These are phyloP conservation scores for Syngnathus scovelli DNA, from an alignment of 2,113 vertebrate genomes.

Conservation along the genomic window DNA sequence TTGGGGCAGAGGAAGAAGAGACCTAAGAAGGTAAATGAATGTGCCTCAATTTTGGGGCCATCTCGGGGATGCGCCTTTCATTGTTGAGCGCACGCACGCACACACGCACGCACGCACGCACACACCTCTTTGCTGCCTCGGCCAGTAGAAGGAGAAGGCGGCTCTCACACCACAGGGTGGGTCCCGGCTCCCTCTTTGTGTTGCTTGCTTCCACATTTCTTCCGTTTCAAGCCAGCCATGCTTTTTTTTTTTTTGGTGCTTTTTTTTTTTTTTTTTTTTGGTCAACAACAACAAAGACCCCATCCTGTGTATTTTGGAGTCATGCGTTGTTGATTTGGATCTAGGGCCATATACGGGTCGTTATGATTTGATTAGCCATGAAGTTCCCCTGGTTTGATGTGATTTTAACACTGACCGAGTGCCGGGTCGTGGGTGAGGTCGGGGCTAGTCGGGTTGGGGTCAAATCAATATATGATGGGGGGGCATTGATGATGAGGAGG, in stretches of 20 bases:
- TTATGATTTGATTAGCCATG: not conserved
- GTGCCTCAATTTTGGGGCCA: no score
- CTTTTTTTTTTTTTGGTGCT: not conserved
- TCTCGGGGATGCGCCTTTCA: no score
- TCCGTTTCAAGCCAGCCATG: not conserved
- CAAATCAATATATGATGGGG: no score
- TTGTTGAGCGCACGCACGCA: conserved; percentile 10
- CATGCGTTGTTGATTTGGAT: not conserved
- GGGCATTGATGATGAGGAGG: not conserved
- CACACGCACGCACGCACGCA: no score
- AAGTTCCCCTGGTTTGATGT: not conserved
- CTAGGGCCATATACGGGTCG: not conserved
- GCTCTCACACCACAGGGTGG: conserved; percentile 53
- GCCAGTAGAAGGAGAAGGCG: conserved; percentile 48
- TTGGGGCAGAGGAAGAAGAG: conserved; percentile 78
- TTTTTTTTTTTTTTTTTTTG: no score
- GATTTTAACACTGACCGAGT: not conserved
- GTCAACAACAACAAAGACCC: no score
- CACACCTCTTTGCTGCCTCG: conserved; percentile 23
- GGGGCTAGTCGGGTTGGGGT: not conserved
- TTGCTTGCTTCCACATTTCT: conserved; percentile 17
- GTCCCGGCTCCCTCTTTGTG: conserved; percentile 56
- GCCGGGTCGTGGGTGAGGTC: not conserved
- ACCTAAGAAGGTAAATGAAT: conserved; percentile 85
- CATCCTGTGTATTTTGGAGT: no score